phyloP scores from a whole-genome alignment of 2,888 invertebrate genomes.

The Polietes domitor region DNA sequence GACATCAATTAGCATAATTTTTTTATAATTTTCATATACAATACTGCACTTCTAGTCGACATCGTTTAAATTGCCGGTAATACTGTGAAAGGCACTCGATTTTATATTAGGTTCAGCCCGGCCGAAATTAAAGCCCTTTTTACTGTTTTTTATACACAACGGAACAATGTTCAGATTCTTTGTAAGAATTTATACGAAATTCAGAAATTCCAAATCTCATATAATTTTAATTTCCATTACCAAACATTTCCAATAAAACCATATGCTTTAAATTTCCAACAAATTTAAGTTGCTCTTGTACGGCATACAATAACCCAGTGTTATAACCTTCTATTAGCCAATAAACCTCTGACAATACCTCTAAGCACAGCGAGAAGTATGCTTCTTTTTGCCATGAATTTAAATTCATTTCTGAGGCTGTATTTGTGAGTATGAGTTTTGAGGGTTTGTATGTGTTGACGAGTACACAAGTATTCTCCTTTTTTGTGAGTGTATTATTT shows the following conservation, averaged over 20 bases:
- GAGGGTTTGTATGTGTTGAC: too few species aligned
- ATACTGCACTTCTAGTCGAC: too few species aligned
- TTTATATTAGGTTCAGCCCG: too few species aligned
- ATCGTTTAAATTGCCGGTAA: too few species aligned
- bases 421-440: background rate
- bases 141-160: too few species aligned
- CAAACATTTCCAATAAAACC: background rate
- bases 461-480: background rate
- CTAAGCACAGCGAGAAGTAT: background rate
- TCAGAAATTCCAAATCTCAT: too few species aligned
- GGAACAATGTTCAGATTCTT: too few species aligned
- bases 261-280: background rate
- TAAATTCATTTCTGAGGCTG: background rate
- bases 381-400: background rate
- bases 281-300: background rate
- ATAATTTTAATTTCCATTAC: background rate
- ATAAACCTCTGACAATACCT: background rate
- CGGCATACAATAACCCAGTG: background rate
- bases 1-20: too few species aligned
- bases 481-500: background rate
- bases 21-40: too few species aligned
- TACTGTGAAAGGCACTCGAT: too few species aligned
- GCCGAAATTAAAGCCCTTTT: too few species aligned
- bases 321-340: background rate
- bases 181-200: too few species aligned